These are phyloP conservation scores for Lepidurus couesii DNA, from an alignment of 1,140 invertebrate genomes.

Conservation along the genomic window DNA sequence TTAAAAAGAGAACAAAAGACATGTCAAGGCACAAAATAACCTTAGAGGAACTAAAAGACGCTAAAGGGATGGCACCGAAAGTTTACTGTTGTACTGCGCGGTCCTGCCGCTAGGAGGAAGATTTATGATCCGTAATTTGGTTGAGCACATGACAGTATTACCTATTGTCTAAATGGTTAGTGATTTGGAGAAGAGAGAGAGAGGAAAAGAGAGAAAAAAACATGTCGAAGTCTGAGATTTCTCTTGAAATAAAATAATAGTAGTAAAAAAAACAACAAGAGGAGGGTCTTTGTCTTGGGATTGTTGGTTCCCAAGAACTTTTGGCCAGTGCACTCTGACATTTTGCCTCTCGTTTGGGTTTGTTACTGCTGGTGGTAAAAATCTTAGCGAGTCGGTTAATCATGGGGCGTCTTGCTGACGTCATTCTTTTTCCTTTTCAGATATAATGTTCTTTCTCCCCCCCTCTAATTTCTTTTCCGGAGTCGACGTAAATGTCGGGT, in stretches of 20 bases:
- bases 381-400: not conserved
- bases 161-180: not conserved
- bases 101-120: not conserved
- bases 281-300: not conserved
- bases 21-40: too few relatives aligned
- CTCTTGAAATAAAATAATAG: not conserved
- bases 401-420: not conserved
- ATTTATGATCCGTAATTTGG: conserved; percentile 7
- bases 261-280: not conserved
- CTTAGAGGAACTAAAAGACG: not conserved
- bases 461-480: not conserved
- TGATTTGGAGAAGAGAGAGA: not conserved
- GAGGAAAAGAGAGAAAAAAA: not conserved
- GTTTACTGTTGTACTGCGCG: not conserved
- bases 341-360: not conserved
- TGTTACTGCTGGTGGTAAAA: conserved; percentile 7
- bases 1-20: not conserved
- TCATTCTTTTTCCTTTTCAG: not conserved
- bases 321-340: conserved; percentile 17
- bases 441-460: not conserved
- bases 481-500: conserved; percentile 1
- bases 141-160: not conserved
- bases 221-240: not conserved
- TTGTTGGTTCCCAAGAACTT: not conserved
- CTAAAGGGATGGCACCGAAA: not conserved